phyloP scores from a whole-genome alignment of 2,113 vertebrate genomes.

The Anoplopoma fimbria region DNA sequence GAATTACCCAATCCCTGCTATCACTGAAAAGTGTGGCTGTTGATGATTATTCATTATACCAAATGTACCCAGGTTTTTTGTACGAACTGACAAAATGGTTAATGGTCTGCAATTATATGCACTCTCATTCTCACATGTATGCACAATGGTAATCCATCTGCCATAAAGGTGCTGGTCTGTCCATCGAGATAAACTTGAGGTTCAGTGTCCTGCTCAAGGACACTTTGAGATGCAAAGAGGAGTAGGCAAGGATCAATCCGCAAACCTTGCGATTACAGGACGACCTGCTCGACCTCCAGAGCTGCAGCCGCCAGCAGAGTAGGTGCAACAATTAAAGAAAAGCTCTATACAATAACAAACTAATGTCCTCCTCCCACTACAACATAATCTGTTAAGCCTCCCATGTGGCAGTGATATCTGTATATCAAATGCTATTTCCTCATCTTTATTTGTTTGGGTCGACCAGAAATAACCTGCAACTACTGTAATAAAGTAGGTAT shows the following conservation, averaged over 20 bases:
- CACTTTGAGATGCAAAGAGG: neutral
- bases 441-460: conserved; percentile 28
- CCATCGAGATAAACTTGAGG: too few species aligned
- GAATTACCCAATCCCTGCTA: conserved; percentile 16
- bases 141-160: too few species aligned
- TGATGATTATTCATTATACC: neutral
- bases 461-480: conserved; percentile 14
- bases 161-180: too few species aligned
- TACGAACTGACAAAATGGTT: neutral
- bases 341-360: conserved; percentile 24
- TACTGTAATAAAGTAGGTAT: conserved; percentile 6
- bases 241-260: neutral
- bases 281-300: neutral
- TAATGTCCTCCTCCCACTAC: conserved; percentile 25
- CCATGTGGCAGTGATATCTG: conserved; percentile 22
- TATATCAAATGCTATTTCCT: conserved; percentile 47
- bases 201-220: neutral
- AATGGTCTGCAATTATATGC: neutral
- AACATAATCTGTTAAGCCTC: conserved; percentile 16
- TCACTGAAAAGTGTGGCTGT: neutral
- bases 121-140: too few species aligned
- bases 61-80: neutral
- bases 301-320: neutral
- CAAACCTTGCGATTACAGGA: neutral
- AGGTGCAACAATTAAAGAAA: neutral